Evolutionary conservation across 2,888 invertebrate genomes (phyloP), one percentile per base, ranked within the genome.

Genomic region (Thymelicus acteon): DNA sequence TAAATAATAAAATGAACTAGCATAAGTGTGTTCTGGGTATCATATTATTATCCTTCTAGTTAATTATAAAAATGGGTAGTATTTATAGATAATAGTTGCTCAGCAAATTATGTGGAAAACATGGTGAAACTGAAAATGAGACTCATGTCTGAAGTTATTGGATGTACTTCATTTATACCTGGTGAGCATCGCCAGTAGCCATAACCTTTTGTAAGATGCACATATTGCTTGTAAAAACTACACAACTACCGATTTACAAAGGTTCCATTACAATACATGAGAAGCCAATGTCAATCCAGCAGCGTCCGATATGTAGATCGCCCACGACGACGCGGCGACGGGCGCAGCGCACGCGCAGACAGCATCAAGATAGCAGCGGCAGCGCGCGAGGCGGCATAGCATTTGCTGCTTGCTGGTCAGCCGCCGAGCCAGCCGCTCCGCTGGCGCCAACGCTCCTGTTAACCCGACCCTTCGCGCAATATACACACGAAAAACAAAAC

Each of bases 341-440:
- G 31, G 31, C 31, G 3, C 31, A 40, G 54, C 60, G 61, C 75
- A 67, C 67, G 64, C 72, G 49, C 57, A 67, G 12, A 12, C 78
- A 75, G 75, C 82, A 88, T 88, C 85, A 80, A 83, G 88, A 89
- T 89, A 84, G 76, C 66, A 72, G 69, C 64, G 47, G 52, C 74
- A 31, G 86, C 86, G 83, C 87, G 78, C 77, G 81, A 40, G 63
- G 69, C 49, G 58, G 57, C 68, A 80, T 86, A 76, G 77, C 84
- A 89, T 90, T 91, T 88, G 88, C 88, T 87, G 90, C 90, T 91
- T 88, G 88, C 88, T 87, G 90, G 88, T 84, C 90, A 78, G 80
- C 80, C 84, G 81, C 82, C 80, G 79, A 79, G 75, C 77, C 73
- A 76, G 74, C 78, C 79, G 82, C 82, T 84, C 79, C 80, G 77